Evolutionary conservation across 2,888 invertebrate genomes (phyloP), one percentile per base, ranked within the genome.

Genomic region (Xanthorhoe spadicearia): DNA sequence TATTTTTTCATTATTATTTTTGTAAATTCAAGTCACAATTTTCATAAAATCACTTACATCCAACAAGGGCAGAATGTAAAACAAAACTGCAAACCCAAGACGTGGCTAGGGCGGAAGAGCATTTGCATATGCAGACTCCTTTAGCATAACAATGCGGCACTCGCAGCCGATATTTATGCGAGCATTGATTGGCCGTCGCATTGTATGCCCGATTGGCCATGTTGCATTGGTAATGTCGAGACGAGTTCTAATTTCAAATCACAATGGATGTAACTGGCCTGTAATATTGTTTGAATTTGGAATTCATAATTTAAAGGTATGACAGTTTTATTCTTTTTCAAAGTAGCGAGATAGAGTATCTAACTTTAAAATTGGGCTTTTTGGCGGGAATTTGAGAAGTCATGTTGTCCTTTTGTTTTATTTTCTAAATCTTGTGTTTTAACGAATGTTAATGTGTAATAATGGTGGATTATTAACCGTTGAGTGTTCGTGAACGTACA

Each of bases 51-150:
- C 2, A 38, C 8, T 38, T 10, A 17, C 35, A 17, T 38, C 50
- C 13, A 58, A 35, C 48, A 49, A 57, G 23, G 49, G 38, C 23
- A 43, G 50, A 50, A 55, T 32, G 53, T 61, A 62, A 69, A 69
- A 69, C 66, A 64, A 66, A 63, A 66, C 61, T 54, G 43, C 19
- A 23, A 54, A 70, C 74, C 78, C 76, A 77, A 83, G 85, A 83
- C 78, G 80, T 73, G 76, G 78, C 74, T 69, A 80, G 76, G 78
- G 76, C 81, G 84, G 84, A 83, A 78, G 74, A 74, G 74, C 78
- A 89, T 88, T 89, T 85, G 82, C 88, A 89, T 88, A 84, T 78
- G 77, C 80, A 82, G 78, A 77, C 84, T 80, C 81, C 75, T 77
- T 86, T 86, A 82, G 85, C 88, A 86, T 89, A 77, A 87, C 85